Base-by-base conservation (phyloP, 2,888 invertebrate genomes). In the Microdon myrmicae region DNA sequence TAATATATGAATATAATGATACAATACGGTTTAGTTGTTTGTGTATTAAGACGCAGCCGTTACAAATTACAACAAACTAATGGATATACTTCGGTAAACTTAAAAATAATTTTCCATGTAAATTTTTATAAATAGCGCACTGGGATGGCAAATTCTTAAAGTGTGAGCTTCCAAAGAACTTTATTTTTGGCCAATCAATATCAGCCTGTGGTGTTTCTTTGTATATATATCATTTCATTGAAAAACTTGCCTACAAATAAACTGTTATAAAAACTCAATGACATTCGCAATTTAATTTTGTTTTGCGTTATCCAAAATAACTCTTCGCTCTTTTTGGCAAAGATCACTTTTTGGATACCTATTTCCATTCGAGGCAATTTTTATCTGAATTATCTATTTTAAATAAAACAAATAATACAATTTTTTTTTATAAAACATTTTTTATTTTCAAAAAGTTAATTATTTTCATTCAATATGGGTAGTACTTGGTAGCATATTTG, bases 21-120 rank as follows among this genome's bases (percentile, higher is more conserved):
- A 29, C 60, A 69, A 55, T 61, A 58, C 59, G 56, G 56, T 48
- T 51, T 55, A 56, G 66, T 67, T 35, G 68, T 67, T 47, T 68
- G 67, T 67, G 68, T 71, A 35, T 51, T 71, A 26, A 67, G 71
- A 38, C 68, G 71, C 39, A 72, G 70, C 47, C 70, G 71, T 37
- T 73, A 70, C 43, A 73, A 73, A 69, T 37, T 44, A 26, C 32
- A 14, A 29, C 23, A 22, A 25, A 29, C 34, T 6, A 9, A 59
- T 59, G 59, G 59, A 54, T 48, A 37, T 39, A 43, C 54, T 43
- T 34, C 51, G 55, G 64, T 64, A 51, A 47, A 14, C 51, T 3
- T 19, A 4, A 1, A 7, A 14, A 12, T 3, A 5, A 5, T 23
- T 10, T 53, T 34, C 7, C n/a, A n/a, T n/a, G n/a, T n/a, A n/a